Percentiles rank a stretch among this genome's conserved stretches.
These are phyloP conservation scores for Prietella phreatophila DNA, from an alignment of 2,113 vertebrate genomes.

Conservation along the genomic window DNA sequence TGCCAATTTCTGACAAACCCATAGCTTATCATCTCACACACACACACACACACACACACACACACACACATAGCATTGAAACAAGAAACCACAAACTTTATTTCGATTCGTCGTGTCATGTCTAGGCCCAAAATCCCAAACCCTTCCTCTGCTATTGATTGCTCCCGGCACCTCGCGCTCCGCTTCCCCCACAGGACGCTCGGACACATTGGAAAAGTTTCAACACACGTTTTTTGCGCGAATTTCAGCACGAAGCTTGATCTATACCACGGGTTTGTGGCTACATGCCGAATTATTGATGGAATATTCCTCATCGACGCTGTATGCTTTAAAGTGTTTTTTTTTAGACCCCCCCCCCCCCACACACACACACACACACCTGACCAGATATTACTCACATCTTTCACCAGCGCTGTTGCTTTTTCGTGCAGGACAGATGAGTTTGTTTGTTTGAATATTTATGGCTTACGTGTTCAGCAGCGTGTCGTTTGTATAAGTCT, in stretches of 20 bases:
- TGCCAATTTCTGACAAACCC: slow-evolving; percentile 1
- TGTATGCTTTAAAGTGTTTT: not conserved
- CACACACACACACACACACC: no score
- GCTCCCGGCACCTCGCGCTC: not conserved
- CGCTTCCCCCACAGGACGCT: not conserved
- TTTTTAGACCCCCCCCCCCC: not conserved
- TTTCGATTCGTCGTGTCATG: not conserved
- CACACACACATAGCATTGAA: not conserved
- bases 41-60: slow-evolving; percentile 3
- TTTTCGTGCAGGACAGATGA: not conserved
- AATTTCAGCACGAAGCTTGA: not conserved
- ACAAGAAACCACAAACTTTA: not conserved
- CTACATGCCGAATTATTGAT: not conserved
- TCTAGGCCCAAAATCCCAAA: not conserved
- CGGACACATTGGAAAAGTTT: not conserved
- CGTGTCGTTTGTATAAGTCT: not conserved
- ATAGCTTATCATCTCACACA: not conserved
- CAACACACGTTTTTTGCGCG: not conserved
- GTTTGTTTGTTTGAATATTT: not conserved
- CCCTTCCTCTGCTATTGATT: not conserved
- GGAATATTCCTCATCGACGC: not conserved
- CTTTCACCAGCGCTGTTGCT: not conserved
- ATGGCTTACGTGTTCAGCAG: not conserved
- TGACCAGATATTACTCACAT: not conserved
- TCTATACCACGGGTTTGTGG: not conserved